Evolutionary conservation across 1,140 invertebrate species (phyloP).

Genomic region (Drosophila nigrodunni): DNA sequence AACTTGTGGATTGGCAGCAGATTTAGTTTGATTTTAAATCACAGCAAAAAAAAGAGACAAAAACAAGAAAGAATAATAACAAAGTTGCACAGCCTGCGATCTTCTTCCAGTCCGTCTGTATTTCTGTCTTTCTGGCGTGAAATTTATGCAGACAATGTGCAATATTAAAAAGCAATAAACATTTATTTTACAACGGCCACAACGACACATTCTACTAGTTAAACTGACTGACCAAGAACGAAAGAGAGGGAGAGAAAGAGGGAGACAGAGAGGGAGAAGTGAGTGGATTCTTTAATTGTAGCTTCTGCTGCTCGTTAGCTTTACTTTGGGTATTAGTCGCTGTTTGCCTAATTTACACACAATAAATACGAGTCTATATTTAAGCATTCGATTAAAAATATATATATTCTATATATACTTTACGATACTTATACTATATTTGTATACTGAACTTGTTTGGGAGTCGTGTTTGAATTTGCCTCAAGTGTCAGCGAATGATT

Average conservation of each 20-base stretch:
- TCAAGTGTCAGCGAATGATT: slow-evolving; percentile 44
- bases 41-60: slow-evolving; percentile 14
- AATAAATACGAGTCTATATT: slow-evolving; percentile 18
- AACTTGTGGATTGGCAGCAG: slow-evolving; percentile 75
- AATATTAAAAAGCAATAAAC: slow-evolving; percentile 83
- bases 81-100: slow-evolving; percentile 50
- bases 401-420: slow-evolving; percentile 6
- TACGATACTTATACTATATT: slow-evolving; percentile 1
- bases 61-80: slow-evolving; percentile 47
- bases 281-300: slow-evolving; percentile 12
- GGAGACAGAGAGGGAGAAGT: slow-evolving; percentile 2
- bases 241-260: background rate
- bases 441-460: slow-evolving; percentile 34
- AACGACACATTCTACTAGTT: slow-evolving; percentile 57
- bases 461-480: slow-evolving; percentile 24
- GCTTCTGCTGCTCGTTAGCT: slow-evolving; percentile 31
- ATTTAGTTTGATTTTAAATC: slow-evolving; percentile 81
- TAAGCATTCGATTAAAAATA: slow-evolving; percentile 20
- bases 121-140: slow-evolving; percentile 43
- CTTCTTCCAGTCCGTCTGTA: background rate
- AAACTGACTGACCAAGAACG: background rate
- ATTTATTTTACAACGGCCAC: slow-evolving; percentile 79
- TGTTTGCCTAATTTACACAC: slow-evolving; percentile 45
- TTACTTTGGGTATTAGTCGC: slow-evolving; percentile 24
- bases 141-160: slow-evolving; percentile 82